phyloP scores from a whole-genome alignment of 2,888 invertebrate genomes.

The Xestia sexstrigata region DNA sequence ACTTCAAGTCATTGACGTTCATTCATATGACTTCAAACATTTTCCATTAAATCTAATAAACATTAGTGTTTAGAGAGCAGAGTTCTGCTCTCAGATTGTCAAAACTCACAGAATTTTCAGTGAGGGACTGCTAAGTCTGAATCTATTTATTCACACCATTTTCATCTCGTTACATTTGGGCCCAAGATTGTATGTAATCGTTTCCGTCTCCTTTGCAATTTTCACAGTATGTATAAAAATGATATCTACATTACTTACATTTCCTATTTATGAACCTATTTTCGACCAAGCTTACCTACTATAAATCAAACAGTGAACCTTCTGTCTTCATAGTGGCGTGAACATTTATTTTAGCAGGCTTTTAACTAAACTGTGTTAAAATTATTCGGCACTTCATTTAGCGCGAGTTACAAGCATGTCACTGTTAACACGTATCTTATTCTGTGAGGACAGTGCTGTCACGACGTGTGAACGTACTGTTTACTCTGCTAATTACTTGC shows the following conservation, averaged over 20 bases:
- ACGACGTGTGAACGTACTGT: slow-evolving; percentile 25
- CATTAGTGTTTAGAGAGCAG: too few species aligned
- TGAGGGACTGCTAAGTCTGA: too few species aligned
- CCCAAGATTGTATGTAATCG: too few species aligned
- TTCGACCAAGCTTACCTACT: background rate
- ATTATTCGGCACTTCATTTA: slow-evolving; percentile 38
- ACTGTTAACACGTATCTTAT: slow-evolving; percentile 23
- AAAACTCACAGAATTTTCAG: too few species aligned
- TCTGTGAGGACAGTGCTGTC: slow-evolving; percentile 12
- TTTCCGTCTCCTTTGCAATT: too few species aligned
- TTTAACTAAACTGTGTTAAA: slow-evolving; percentile 28
- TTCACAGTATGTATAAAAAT: background rate
- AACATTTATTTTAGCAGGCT: slow-evolving; percentile 22
- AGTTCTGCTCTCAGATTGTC: too few species aligned
- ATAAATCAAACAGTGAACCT: slow-evolving; percentile 8
- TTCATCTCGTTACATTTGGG: too few species aligned
- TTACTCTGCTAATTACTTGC: slow-evolving; percentile 31
- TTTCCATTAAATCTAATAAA: too few species aligned
- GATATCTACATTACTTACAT: background rate
- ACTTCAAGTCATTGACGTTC: too few species aligned
- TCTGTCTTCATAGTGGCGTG: background rate
- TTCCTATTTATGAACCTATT: background rate
- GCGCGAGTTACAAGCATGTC: slow-evolving; percentile 11
- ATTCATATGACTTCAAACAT: too few species aligned
- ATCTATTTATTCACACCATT: too few species aligned